Evolutionary conservation across 2,888 invertebrate species (phyloP), one percentile per base, ranked within the genome.

Genomic region (Lasioglossum marginatum): DNA sequence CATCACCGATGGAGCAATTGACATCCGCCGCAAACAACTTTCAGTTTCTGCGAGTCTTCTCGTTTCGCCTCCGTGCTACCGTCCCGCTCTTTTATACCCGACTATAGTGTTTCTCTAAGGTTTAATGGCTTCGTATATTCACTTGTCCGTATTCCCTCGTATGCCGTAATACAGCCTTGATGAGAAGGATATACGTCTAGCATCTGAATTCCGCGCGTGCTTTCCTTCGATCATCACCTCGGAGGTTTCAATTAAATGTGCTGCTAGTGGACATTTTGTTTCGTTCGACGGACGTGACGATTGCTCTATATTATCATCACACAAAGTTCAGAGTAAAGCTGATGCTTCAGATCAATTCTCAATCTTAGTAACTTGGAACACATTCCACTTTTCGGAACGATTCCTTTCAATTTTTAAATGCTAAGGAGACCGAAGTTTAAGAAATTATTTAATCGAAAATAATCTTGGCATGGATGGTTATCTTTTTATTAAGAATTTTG

Each of bases 11-110:
- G 85, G 80, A 60, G 73, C 77, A 82, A 80, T 79, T 87, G 84
- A 87, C 76, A 88, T 79, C 79, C 57, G 77, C 70, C 83, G 86
- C 82, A 90, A 91, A 89, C 88, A 91, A 92, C 90, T 93, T 92
- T 93, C 91, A 87, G 88, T 89, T 91, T 92, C 90, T 83, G 85
- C 72, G 75, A 68, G 68, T 77, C 70, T 45, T 78, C 57, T 75
- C 77, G 45, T 68, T 68, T 52, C 71, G 57, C 68, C 76, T 77
- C 34, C 52, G 60, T 75, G 71, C 73, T 82, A 74, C 66, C 40
- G 77, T 76, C 77, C 52, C 57, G 31, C 63, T 77, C 52, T 34
- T 72, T 76, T 71, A 73, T 34, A 43, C 57, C 31, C 14, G 68
- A 19, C 57, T 75, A 66, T 60, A 19, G 34, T 78, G 70, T 57